Percentiles rank a stretch among this genome's conserved stretches.
Conservation (phyloP, 2,797 vertebrate genomes). For the Sibirionetta formosa region DNA sequence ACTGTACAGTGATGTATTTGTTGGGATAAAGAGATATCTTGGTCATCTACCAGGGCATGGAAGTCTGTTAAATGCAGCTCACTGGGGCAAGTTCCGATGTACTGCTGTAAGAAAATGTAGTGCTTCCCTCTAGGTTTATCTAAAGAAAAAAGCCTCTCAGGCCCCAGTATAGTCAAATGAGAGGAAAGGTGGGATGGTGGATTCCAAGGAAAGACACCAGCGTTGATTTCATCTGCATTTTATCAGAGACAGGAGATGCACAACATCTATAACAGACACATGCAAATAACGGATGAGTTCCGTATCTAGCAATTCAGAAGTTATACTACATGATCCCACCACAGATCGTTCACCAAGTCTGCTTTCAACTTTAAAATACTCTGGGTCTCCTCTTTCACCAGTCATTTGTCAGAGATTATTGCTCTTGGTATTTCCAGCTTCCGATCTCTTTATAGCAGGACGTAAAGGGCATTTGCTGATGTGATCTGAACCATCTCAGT, state of each 20-base stretch:
- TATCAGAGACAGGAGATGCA: not conserved
- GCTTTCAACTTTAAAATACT: not conserved
- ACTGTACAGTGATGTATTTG: not conserved
- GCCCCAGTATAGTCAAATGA: not conserved
- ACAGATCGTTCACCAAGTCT: not conserved
- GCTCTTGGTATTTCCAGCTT: not conserved
- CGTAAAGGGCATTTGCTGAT: not conserved
- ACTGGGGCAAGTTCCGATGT: not conserved
- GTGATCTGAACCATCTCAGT: not conserved
- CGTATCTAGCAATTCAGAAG: not conserved
- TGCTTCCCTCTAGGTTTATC: not conserved
- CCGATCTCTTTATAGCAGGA: not conserved
- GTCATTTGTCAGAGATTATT: not conserved
- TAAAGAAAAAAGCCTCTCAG: not conserved
- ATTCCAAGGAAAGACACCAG: not conserved
- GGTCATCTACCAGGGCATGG: not conserved
- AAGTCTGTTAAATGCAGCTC: not conserved
- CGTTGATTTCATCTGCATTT: not conserved
- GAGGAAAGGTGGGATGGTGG: not conserved
- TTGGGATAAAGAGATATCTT: not conserved
- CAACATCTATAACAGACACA: not conserved
- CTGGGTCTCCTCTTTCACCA: not conserved
- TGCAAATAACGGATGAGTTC: not conserved
- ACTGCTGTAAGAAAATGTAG: not conserved
- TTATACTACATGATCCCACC: not conserved